A percentile compares a stretch with the other conserved stretches of the same genome.
Conservation (phyloP, 1,140 invertebrate species). For the Choristoneura fumiferana region DNA sequence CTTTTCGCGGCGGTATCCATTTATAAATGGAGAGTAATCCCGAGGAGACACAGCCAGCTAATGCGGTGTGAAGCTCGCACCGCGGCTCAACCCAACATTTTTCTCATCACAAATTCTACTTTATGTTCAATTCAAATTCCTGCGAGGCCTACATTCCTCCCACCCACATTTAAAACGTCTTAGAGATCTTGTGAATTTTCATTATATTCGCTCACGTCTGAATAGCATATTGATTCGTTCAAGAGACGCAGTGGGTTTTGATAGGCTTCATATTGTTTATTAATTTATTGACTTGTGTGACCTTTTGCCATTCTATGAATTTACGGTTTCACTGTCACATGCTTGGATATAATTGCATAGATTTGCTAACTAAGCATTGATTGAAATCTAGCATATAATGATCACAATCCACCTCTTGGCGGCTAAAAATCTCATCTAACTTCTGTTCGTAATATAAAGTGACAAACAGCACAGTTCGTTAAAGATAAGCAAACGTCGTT, state of each 20-base stretch:
- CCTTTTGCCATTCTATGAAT: too few relatives aligned
- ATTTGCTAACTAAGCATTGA: too few relatives aligned
- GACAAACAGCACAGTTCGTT: conserved; percentile 54
- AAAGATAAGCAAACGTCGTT: conserved; percentile 59
- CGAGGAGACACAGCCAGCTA: conserved; percentile 53
- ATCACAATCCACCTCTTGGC: too few relatives aligned
- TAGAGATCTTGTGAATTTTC: conserved; percentile 3
- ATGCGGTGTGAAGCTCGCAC: conserved; percentile 67
- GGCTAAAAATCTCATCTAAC: conserved; percentile 52
- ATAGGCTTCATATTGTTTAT: too few relatives aligned
- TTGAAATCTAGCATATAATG: too few relatives aligned
- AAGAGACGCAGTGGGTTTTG: too few relatives aligned
- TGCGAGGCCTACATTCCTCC: neutral
- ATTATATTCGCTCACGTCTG: neutral
- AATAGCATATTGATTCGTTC: conserved; percentile 1
- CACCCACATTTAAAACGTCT: conserved; percentile 8
- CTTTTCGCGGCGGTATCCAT: conserved; percentile 52
- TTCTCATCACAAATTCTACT: conserved; percentile 54
- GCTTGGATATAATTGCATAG: too few relatives aligned
- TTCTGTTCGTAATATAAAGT: conserved; percentile 60
- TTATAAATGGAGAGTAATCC: conserved; percentile 67
- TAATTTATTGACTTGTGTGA: too few relatives aligned
- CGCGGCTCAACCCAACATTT: conserved; percentile 49
- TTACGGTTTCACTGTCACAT: too few relatives aligned
- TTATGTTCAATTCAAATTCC: conserved; percentile 6